Base-by-base conservation (phyloP, 2,888 invertebrate genomes). In the Agrenia bidenticulata region DNA sequence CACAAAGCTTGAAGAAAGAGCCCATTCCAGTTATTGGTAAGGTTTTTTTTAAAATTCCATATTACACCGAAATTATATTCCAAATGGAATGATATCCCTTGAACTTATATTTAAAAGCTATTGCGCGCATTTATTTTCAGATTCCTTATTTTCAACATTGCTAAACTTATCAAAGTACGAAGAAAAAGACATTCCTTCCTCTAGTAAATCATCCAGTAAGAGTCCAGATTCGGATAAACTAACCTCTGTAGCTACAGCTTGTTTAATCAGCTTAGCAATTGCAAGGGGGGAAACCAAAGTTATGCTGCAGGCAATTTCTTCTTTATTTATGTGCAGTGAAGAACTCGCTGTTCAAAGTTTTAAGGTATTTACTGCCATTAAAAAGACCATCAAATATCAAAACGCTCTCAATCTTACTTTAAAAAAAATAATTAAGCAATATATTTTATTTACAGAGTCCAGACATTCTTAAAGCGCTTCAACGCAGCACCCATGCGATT, bases 241-340 rank as follows among this genome's bases (percentile, higher is more conserved):
- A 77, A 92, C 93, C 21, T 88, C 93, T 2, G 85, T 94, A 66
- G 93, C 95, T 58, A 93, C 94, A 79, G 90, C 97, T 1, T 95
- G 95, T 76, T 84, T 99, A 9, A 84, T 97, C 60, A 92, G 94
- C 61, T 83, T 98, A 67, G 92, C 94, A 15, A 91, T 97, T 55
- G 95, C 96, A 1, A 84, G 92, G 62, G 98, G 97, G 2, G 92
- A 95, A 79, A 92, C 95, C 11, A 94, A 94, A 66, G 89, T 93
- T 78, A 87, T 93, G 77, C 83, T 97, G 5, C 88, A 89, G 76
- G 93, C 96, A 4, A 86, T 92, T 41, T 88, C 92, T 2, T 90
- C 93, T 26, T 84, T 96, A 71, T 84, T 94, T 50, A 94, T 94
- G 90, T 90, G 91, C 61, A 87, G 66, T 67, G 69, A 69, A 53